phyloP scores from a whole-genome alignment of 2,797 vertebrate genomes.

The Sylvilagus floridanus region DNA sequence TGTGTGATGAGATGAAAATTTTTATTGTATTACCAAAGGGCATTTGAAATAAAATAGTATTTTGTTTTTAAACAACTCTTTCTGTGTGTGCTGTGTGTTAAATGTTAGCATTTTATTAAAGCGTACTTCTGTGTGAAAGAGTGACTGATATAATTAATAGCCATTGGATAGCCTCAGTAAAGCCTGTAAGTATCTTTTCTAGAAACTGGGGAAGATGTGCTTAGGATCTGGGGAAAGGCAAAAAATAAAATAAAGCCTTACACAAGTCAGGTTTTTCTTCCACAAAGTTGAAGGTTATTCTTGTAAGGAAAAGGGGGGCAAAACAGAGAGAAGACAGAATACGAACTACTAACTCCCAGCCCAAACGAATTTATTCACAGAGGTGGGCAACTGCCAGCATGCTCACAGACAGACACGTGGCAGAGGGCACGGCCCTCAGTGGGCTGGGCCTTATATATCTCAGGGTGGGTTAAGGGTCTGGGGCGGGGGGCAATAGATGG shows the following conservation, averaged over 20 bases:
- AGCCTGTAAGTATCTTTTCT: neutral
- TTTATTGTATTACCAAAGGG: neutral
- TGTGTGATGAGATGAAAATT: neutral
- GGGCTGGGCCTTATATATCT: no score
- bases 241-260: neutral
- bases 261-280: conserved; percentile 9
- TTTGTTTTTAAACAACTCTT: conserved; percentile 20
- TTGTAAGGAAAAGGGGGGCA: no score
- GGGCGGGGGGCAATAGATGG: no score
- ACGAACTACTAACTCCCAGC: no score
- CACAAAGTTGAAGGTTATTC: neutral
- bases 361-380: no score
- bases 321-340: no score
- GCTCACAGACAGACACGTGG: no score
- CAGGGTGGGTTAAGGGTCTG: no score
- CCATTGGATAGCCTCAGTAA: conserved; percentile 40
- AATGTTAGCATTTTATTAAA: conserved; percentile 51
- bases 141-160: conserved; percentile 25
- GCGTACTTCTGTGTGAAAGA: neutral
- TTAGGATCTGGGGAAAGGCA: neutral
- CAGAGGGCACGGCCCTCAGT: no score
- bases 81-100: conserved; percentile 5
- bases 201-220: neutral
- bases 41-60: conserved; percentile 2
- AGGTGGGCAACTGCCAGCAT: no score